A percentile compares a stretch with the other conserved stretches of the same genome.
phyloP scores from a whole-genome alignment of 2,888 invertebrate genomes.

The Nephrocerus scutellatus region DNA sequence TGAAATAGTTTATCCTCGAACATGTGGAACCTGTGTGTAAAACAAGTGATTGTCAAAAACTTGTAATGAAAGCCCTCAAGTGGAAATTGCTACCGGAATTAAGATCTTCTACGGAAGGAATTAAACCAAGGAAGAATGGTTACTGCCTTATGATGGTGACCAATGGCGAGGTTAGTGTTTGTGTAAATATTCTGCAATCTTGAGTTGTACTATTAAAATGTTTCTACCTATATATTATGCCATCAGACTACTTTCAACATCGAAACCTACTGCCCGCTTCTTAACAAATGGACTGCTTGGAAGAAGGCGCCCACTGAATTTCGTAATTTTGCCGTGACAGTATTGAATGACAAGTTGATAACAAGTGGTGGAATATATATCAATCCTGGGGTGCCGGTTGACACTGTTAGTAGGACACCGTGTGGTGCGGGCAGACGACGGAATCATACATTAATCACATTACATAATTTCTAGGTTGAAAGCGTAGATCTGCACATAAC shows the following conservation, averaged over 20 bases:
- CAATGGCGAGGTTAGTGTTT: slow-evolving; percentile 76
- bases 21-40: neutral
- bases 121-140: slow-evolving; percentile 83
- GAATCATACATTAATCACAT: no score
- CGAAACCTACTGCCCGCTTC: slow-evolving; percentile 63
- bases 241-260: slow-evolving; percentile 71
- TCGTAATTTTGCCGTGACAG: slow-evolving; percentile 86
- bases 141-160: slow-evolving; percentile 82
- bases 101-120: slow-evolving; percentile 73
- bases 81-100: neutral
- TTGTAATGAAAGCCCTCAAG: neutral
- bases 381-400: slow-evolving; percentile 90
- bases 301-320: slow-evolving; percentile 52
- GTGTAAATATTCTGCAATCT: neutral
- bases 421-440: no score
- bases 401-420: slow-evolving; percentile 59
- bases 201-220: neutral
- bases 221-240: no score
- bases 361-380: slow-evolving; percentile 89
- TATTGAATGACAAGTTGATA: slow-evolving; percentile 70
- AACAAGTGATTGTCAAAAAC: neutral
- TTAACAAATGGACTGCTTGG: slow-evolving; percentile 44
- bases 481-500: slow-evolving; percentile 76
- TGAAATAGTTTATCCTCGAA: no score
- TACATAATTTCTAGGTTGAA: slow-evolving; percentile 60